Evolutionary conservation across 2,797 vertebrate species (phyloP).

Genomic region (Eulemur coronatus): DNA sequence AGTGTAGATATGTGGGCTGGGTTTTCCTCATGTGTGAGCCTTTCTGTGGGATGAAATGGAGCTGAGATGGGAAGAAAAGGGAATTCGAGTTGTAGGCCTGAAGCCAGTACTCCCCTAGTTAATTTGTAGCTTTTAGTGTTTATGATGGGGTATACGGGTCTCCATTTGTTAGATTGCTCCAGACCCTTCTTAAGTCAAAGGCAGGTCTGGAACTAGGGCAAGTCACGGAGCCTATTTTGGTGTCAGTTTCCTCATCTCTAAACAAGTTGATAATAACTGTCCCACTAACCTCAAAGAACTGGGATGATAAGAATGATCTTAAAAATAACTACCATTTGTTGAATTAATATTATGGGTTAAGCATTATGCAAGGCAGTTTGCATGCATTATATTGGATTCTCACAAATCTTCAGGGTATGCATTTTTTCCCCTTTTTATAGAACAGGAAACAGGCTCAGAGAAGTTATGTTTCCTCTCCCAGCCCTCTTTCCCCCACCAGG

Average conservation of each 20-base stretch:
- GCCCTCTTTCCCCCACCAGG: neutral
- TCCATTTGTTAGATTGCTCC: neutral
- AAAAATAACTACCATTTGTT: constrained; percentile 18
- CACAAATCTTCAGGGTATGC: neutral
- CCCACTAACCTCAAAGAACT: constrained; percentile 42
- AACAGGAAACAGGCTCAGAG: constrained; percentile 18
- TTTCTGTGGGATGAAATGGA: neutral
- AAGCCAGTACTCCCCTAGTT: neutral
- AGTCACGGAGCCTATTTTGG: constrained; percentile 13
- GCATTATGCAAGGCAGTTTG: neutral
- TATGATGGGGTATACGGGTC: neutral
- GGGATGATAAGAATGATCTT: constrained; percentile 27
- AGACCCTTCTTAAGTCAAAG: constrained; percentile 21
- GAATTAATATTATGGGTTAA: neutral
- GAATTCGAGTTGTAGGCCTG: neutral
- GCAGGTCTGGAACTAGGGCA: constrained; percentile 37
- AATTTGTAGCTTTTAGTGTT: neutral
- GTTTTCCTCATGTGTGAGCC: neutral
- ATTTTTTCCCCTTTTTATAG: neutral
- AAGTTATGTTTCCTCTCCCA: neutral
- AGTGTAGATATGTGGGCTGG: neutral
- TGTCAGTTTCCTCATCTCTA: constrained; percentile 56
- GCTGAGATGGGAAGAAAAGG: neutral
- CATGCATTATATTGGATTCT: neutral
- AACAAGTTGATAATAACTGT: constrained; percentile 57